Evolutionary conservation across 2,888 invertebrate genomes (phyloP).

Genomic region (Thymelicus lineola): DNA sequence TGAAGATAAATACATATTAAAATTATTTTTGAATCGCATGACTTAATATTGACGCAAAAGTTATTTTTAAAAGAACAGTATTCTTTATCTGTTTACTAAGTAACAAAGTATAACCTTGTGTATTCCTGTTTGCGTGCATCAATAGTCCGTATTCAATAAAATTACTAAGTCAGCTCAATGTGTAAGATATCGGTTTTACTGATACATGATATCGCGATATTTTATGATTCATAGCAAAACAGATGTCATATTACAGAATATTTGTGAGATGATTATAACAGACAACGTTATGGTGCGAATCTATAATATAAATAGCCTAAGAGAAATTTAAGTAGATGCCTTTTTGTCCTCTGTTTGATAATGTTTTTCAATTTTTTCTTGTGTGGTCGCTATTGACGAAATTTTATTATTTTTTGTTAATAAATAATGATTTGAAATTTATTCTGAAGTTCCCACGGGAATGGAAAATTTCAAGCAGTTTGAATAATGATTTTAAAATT

Average conservation of each 20-base stretch:
- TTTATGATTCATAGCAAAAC: constrained; percentile 21
- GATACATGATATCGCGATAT: constrained; percentile 3
- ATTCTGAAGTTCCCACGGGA: no score
- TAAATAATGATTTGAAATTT: no score
- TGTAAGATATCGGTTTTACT: constrained; percentile 16
- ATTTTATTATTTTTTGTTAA: no score
- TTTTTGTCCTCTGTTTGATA: no score
- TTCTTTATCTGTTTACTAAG: not conserved
- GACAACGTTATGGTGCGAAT: not conserved
- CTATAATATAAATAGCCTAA: no score
- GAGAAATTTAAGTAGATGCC: no score
- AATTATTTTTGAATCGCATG: not conserved
- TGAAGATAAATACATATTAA: no score
- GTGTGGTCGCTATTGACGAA: no score
- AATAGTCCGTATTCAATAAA: constrained; percentile 12
- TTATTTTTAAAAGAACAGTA: constrained; percentile 9
- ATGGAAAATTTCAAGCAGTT: no score
- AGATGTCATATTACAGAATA: constrained; percentile 1
- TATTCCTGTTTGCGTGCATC: constrained; percentile 7
- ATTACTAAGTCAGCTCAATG: constrained; percentile 3
- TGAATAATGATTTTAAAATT: no score
- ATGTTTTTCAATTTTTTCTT: no score
- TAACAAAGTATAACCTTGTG: constrained; percentile 14
- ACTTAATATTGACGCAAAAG: not conserved
- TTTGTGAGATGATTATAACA: not conserved